A percentile compares a stretch with the other conserved stretches of the same genome.
phyloP scores from a whole-genome alignment of 1,140 invertebrate genomes.

The Bactericera cockerelli region DNA sequence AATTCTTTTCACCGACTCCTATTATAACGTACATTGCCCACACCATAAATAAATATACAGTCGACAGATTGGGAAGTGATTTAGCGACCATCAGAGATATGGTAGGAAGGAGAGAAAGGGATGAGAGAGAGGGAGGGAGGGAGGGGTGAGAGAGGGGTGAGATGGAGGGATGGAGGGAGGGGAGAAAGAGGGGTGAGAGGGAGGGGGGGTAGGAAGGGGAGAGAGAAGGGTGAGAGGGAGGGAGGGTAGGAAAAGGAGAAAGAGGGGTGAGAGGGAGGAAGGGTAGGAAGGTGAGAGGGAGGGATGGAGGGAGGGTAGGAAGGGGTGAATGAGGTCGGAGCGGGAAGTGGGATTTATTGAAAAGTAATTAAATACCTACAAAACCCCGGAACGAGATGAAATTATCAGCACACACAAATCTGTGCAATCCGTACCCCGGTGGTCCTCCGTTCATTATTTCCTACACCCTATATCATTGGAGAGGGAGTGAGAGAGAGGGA shows the following conservation, averaged over 20 bases:
- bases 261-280: background rate
- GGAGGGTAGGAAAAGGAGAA: background rate
- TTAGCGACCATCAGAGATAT: too few relatives aligned
- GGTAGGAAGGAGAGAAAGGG: too few relatives aligned
- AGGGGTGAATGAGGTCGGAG: background rate
- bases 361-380: too few relatives aligned
- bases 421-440: too few relatives aligned
- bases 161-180: background rate
- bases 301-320: constrained; percentile 5
- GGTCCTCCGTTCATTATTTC: too few relatives aligned
- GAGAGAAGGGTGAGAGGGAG: background rate
- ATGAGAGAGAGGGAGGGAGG: constrained; percentile 10
- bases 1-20: too few relatives aligned
- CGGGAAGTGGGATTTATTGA: background rate
- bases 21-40: too few relatives aligned
- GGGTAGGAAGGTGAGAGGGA: background rate
- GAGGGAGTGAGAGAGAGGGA: constrained; percentile 8
- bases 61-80: too few relatives aligned
- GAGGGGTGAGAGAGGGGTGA: background rate
- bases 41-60: too few relatives aligned
- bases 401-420: too few relatives aligned
- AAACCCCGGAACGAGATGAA: too few relatives aligned
- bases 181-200: constrained; percentile 1
- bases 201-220: background rate
- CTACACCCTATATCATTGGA: too few relatives aligned